phyloP scores from a whole-genome alignment of 64 coral and sea anemone species.

The Actinia equina region DNA sequence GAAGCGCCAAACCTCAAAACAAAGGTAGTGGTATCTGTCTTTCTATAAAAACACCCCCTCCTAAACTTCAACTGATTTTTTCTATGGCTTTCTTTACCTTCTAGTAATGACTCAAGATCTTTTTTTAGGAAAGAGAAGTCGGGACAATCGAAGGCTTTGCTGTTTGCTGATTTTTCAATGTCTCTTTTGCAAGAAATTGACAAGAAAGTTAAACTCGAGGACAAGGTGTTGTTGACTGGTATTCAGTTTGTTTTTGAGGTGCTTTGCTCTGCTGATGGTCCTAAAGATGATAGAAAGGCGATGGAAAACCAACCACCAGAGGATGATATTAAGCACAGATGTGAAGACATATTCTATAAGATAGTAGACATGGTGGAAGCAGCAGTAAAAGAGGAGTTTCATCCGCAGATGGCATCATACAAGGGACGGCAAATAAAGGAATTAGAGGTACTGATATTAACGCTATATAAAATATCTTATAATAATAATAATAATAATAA shows the following conservation, averaged over 20 bases:
- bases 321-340: neutral
- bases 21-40: neutral
- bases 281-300: neutral
- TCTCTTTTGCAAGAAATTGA: neutral
- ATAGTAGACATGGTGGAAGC: neutral
- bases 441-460: conserved; percentile 4
- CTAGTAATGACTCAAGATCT: neutral
- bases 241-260: neutral
- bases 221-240: neutral
- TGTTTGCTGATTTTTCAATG: neutral
- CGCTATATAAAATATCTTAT: no score
- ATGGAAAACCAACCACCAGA: neutral
- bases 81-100: neutral
- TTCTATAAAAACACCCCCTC: neutral
- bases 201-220: neutral
- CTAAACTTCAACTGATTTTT: neutral
- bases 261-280: neutral
- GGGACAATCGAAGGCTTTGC: neutral
- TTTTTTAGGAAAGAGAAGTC: neutral
- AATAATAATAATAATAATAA: no score
- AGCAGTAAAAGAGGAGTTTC: neutral
- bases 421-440: neutral
- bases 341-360: neutral
- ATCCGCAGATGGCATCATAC: neutral
- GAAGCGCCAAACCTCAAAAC: neutral